These are phyloP conservation scores for Priocnemis perturbator DNA, from an alignment of 2,888 invertebrate species.

Conservation along the genomic window DNA sequence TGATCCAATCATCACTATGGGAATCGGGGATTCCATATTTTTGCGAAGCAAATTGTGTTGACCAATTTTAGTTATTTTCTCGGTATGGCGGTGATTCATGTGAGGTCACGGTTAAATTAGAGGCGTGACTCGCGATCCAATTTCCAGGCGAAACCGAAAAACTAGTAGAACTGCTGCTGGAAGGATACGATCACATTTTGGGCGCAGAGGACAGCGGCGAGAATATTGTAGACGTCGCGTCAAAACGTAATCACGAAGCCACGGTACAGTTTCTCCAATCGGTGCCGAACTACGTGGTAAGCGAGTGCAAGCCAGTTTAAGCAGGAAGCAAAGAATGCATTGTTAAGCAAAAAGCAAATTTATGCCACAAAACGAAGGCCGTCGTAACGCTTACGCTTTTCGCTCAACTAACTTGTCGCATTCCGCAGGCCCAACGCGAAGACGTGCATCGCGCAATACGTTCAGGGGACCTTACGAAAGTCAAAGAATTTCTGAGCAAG, in stretches of 20 bases:
- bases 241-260: slow-evolving; percentile 81
- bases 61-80: not conserved
- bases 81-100: not conserved
- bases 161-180: slow-evolving; percentile 83
- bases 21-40: no score
- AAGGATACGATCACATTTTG: slow-evolving; percentile 92
- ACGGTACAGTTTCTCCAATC: slow-evolving; percentile 84
- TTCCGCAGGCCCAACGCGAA: slow-evolving; percentile 83
- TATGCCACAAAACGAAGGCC: not conserved
- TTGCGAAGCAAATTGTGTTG: no score
- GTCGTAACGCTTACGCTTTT: not conserved
- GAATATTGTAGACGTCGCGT: slow-evolving; percentile 83
- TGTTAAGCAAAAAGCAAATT: not conserved
- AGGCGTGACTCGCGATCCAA: no score
- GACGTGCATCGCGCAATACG: slow-evolving; percentile 85
- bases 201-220: slow-evolving; percentile 85
- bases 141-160: slow-evolving; percentile 80
- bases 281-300: slow-evolving; percentile 86
- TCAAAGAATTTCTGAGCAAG: slow-evolving; percentile 77
- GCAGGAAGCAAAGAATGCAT: not conserved
- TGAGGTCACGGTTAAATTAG: slow-evolving; percentile 31
- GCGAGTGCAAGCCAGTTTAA: slow-evolving; percentile 11
- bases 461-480: slow-evolving; percentile 79
- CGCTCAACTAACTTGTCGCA: not conserved
- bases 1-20: no score